These are phyloP conservation scores for Coenobita brevimanus DNA, from an alignment of 1,140 invertebrate genomes.

Conservation along the genomic window DNA sequence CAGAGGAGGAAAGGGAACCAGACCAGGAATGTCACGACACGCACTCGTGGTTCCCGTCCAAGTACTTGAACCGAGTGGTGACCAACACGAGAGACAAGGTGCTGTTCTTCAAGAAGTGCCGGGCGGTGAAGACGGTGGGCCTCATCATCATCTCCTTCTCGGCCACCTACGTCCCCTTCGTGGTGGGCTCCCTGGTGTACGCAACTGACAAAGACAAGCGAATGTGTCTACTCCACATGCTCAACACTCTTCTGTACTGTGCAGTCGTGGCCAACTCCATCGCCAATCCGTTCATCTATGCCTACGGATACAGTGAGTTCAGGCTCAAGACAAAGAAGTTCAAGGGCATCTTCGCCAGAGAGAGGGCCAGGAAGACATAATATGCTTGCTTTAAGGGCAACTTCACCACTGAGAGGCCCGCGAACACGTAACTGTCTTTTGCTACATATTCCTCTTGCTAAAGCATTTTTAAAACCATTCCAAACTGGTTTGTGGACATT, in stretches of 20 bases:
- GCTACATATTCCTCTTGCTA: too few relatives aligned
- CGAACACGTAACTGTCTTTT: too few relatives aligned
- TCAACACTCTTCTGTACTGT: conserved; percentile 57
- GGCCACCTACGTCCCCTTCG: conserved; percentile 59
- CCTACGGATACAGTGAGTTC: conserved; percentile 57
- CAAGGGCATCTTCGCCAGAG: conserved; percentile 50
- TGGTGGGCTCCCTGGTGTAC: conserved; percentile 45
- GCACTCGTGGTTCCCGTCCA: neutral
- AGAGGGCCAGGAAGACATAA: neutral
- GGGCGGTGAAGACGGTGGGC: conserved; percentile 51
- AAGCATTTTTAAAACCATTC: too few relatives aligned
- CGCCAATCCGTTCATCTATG: conserved; percentile 55
- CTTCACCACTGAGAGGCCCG: too few relatives aligned
- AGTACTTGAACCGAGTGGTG: conserved; percentile 48
- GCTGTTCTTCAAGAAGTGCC: conserved; percentile 56
- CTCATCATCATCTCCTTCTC: conserved; percentile 51
- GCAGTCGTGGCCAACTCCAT: conserved; percentile 57
- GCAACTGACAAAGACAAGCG: conserved; percentile 37
- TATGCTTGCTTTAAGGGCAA: too few relatives aligned
- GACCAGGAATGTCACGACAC: neutral
- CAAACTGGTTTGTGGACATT: too few relatives aligned
- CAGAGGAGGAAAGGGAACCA: neutral
- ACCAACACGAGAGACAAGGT: conserved; percentile 55
- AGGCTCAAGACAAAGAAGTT: conserved; percentile 40
- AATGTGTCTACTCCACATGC: conserved; percentile 34